These are phyloP conservation scores for Colostygia pectinataria DNA, from an alignment of 2,888 invertebrate genomes.

Conservation along the genomic window DNA sequence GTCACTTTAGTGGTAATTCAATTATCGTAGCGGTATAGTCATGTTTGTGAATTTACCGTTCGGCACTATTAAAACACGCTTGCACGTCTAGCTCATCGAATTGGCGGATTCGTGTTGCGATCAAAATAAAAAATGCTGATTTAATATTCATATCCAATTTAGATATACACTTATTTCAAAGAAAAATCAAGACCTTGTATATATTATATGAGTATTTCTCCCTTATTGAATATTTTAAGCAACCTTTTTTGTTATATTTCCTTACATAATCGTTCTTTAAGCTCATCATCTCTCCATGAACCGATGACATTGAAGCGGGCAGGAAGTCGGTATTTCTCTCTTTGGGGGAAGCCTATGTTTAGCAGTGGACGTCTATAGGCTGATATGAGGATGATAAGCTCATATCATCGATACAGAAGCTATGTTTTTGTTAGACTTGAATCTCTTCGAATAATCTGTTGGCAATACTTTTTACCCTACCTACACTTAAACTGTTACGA, in stretches of 20 bases:
- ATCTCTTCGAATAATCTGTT: conserved; percentile 48
- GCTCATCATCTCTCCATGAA: too few relatives aligned
- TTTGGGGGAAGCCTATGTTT: too few relatives aligned
- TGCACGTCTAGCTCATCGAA: conserved; percentile 38
- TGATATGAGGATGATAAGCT: too few relatives aligned
- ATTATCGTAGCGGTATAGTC: conserved; percentile 59
- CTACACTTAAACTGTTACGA: conserved; percentile 47
- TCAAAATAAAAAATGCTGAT: conserved; percentile 38
- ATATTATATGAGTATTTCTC: too few relatives aligned
- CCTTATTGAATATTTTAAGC: too few relatives aligned
- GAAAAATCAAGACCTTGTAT: too few relatives aligned
- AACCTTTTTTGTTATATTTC: too few relatives aligned
- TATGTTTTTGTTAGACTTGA: conserved; percentile 22
- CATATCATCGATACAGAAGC: conserved; percentile 22
- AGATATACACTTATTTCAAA: conserved; percentile 19
- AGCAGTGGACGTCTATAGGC: too few relatives aligned
- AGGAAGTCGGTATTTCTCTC: too few relatives aligned
- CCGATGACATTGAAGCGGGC: too few relatives aligned
- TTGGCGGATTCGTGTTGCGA: conserved; percentile 49
- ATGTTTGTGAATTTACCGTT: conserved; percentile 50
- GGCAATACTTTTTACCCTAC: conserved; percentile 47
- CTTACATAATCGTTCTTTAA: too few relatives aligned
- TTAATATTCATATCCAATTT: conserved; percentile 32
- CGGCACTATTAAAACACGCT: conserved; percentile 33
- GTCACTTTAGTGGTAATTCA: conserved; percentile 49